phyloP scores from a whole-genome alignment of 2,113 vertebrate species.

The Peromyscus polionotus region DNA sequence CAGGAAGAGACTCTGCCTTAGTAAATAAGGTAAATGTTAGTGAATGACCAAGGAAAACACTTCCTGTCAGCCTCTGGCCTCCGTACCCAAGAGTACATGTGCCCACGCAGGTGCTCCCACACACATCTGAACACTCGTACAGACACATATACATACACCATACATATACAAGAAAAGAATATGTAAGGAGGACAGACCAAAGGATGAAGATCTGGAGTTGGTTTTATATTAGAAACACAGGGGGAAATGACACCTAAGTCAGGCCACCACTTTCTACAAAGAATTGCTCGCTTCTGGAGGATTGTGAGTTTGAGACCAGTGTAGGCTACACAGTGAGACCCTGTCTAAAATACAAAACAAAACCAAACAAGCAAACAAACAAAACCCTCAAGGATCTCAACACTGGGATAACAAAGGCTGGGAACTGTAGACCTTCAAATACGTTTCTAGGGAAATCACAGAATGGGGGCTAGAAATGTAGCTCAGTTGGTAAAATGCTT shows the following conservation, averaged over 20 bases:
- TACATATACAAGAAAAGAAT: neutral
- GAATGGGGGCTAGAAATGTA: neutral
- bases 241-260: neutral
- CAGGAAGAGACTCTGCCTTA: neutral
- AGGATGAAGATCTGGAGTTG: neutral
- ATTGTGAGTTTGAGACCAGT: neutral
- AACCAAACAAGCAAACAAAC: neutral
- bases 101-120: neutral
- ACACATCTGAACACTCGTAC: neutral
- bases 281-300: neutral
- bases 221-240: neutral
- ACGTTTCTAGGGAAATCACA: conserved; percentile 39
- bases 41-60: neutral
- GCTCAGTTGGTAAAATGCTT: neutral
- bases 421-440: neutral
- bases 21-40: neutral
- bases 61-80: neutral
- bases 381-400: neutral
- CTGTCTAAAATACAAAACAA: neutral
- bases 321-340: neutral
- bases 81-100: neutral
- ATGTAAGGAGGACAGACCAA: neutral
- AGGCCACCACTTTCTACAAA: neutral
- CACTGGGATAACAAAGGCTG: neutral
- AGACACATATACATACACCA: neutral